Evolutionary conservation across 1,140 invertebrate species (phyloP).

Genomic region (Macrostomum lignano): DNA sequence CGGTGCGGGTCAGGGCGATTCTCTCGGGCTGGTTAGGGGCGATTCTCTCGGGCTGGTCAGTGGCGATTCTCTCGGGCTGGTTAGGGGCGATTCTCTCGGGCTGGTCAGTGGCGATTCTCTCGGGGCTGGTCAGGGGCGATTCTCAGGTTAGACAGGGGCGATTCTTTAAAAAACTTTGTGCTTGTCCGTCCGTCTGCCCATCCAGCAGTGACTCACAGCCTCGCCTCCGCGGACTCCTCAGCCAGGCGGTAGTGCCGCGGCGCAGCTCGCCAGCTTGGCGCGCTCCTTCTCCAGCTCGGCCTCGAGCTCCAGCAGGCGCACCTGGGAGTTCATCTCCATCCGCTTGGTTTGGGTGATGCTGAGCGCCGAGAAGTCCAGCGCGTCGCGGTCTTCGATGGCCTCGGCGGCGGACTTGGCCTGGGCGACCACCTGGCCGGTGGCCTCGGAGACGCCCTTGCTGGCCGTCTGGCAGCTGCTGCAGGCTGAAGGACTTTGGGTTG

Average conservation of each 20-base stretch:
- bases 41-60: too few relatives aligned
- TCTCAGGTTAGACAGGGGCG: too few relatives aligned
- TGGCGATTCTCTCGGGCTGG: too few relatives aligned
- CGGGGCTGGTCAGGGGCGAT: too few relatives aligned
- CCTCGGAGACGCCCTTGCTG: conserved; percentile 53
- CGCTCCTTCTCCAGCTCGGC: conserved; percentile 59
- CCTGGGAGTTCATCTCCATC: conserved; percentile 72
- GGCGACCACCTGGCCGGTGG: conserved; percentile 64
- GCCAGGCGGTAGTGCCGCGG: conserved; percentile 63
- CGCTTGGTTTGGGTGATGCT: conserved; percentile 71
- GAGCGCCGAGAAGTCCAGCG: conserved; percentile 39
- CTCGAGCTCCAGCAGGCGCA: conserved; percentile 56
- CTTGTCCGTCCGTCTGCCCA: too few relatives aligned
- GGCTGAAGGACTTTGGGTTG: conserved; percentile 44
- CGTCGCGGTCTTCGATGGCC: conserved; percentile 52
- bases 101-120: too few relatives aligned
- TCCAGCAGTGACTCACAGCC: not conserved
- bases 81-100: too few relatives aligned
- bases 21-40: too few relatives aligned
- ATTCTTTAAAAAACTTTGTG: too few relatives aligned
- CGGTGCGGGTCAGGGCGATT: too few relatives aligned
- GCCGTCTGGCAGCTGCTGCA: conserved; percentile 48
- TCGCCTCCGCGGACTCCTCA: conserved; percentile 21
- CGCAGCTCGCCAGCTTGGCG: conserved; percentile 46
- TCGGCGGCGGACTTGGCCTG: conserved; percentile 59